Conservation (phyloP, 2,888 invertebrate genomes). For the Crocallis elinguaria region DNA sequence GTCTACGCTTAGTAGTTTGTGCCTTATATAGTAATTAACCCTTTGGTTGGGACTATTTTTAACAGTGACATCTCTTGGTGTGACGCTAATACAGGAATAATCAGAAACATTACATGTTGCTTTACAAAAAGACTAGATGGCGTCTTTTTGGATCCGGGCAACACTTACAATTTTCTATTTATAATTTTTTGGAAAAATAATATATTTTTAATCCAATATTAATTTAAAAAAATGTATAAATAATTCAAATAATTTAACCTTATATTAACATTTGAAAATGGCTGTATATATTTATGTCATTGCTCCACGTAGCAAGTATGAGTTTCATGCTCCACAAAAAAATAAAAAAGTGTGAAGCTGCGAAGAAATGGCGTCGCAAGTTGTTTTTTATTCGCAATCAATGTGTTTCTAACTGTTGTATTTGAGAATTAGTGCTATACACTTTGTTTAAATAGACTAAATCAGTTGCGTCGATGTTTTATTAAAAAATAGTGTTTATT, state of each 20-base stretch:
- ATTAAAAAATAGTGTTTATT: slow-evolving; percentile 64
- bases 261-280: not conserved
- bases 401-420: slow-evolving; percentile 70
- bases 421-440: slow-evolving; percentile 52
- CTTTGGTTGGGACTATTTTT: no score
- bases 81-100: no score
- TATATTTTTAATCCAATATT: not conserved
- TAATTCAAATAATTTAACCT: not conserved
- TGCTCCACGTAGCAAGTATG: slow-evolving; percentile 44
- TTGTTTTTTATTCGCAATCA: slow-evolving; percentile 79
- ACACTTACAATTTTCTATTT: not conserved
- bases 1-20: no score
- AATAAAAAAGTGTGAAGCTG: slow-evolving; percentile 51
- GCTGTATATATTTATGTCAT: not conserved
- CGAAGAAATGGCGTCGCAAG: slow-evolving; percentile 82
- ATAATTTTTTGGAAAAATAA: not conserved
- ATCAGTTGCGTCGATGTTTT: slow-evolving; percentile 59
- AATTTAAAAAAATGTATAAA: not conserved
- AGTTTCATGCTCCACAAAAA: slow-evolving; percentile 54
- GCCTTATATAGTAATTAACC: no score
- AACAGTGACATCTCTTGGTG: not conserved
- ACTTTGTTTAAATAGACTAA: slow-evolving; percentile 53
- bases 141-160: not conserved
- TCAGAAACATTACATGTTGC: not conserved
- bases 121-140: not conserved